Percentiles rank a stretch among this genome's conserved stretches.
Evolutionary conservation across 1,140 invertebrate species (phyloP).

Genomic region (Drosophila oshimai): DNA sequence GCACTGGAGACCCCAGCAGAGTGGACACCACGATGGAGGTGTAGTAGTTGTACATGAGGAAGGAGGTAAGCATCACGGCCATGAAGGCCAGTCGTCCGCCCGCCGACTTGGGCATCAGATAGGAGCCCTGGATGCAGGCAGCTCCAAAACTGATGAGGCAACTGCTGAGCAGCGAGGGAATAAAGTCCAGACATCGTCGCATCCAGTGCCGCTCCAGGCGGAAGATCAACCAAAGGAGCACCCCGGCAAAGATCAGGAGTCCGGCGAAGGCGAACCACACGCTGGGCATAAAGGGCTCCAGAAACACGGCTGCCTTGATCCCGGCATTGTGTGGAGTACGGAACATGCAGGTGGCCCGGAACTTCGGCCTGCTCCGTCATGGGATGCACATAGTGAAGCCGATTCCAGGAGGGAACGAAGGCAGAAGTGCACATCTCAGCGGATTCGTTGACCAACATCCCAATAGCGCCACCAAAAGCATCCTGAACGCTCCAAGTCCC

Average conservation of each 20-base stretch:
- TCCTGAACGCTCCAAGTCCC: slow-evolving; percentile 64
- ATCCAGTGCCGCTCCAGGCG: slow-evolving; percentile 49
- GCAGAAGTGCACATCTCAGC: slow-evolving; percentile 51
- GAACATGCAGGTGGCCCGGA: slow-evolving; percentile 75
- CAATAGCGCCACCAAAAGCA: slow-evolving; percentile 59
- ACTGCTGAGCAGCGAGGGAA: slow-evolving; percentile 63
- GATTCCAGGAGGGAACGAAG: slow-evolving; percentile 51
- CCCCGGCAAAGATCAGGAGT: slow-evolving; percentile 38
- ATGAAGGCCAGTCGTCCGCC: slow-evolving; percentile 71
- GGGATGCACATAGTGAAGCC: slow-evolving; percentile 38
- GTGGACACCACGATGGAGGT: slow-evolving; percentile 76
- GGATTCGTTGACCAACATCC: slow-evolving; percentile 42
- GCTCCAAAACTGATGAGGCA: slow-evolving; percentile 68
- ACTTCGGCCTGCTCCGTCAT: slow-evolving; percentile 47
- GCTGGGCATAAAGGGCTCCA: slow-evolving; percentile 61
- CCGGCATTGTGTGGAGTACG: slow-evolving; percentile 72
- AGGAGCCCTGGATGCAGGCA: slow-evolving; percentile 72
- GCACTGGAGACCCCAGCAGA: slow-evolving; percentile 65
- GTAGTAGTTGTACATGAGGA: slow-evolving; percentile 80
- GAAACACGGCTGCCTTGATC: slow-evolving; percentile 55
- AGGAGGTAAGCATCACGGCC: slow-evolving; percentile 62
- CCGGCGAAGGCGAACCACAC: slow-evolving; percentile 66
- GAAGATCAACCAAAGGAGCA: slow-evolving; percentile 64
- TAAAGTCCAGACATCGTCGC: slow-evolving; percentile 33
- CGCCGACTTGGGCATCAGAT: slow-evolving; percentile 54